Conservation (phyloP, 1,140 invertebrate genomes). For the Neelides sp. region DNA sequence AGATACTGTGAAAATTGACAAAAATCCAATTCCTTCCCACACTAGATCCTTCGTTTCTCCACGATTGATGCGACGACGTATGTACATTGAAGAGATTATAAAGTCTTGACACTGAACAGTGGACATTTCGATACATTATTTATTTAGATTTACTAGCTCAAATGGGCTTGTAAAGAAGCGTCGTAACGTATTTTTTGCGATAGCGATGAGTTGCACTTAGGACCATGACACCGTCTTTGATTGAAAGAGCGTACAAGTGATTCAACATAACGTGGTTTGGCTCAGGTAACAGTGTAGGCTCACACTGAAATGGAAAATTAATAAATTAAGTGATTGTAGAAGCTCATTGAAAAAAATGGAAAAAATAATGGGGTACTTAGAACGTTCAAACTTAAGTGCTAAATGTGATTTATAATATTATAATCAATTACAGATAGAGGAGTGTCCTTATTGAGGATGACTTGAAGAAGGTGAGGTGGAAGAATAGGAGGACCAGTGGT, state of each 20-base stretch:
- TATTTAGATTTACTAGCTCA: slow-evolving; percentile 38
- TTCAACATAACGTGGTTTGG: slow-evolving; percentile 99
- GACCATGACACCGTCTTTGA: slow-evolving; percentile 99
- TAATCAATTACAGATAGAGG: slow-evolving; percentile 66
- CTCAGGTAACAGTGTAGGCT: slow-evolving; percentile 94
- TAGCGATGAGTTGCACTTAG: slow-evolving; percentile 93
- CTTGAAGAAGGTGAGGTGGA: slow-evolving; percentile 92
- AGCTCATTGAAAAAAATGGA: not conserved
- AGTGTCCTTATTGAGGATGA: slow-evolving; percentile 97
- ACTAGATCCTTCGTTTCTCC: too few relatives aligned
- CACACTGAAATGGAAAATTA: slow-evolving; percentile 54
- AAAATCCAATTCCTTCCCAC: too few relatives aligned
- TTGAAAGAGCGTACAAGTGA: slow-evolving; percentile 97
- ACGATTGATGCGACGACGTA: too few relatives aligned
- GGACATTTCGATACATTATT: too few relatives aligned
- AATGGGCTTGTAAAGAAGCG: slow-evolving; percentile 96
- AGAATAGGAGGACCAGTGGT: slow-evolving; percentile 87
- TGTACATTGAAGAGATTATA: too few relatives aligned
- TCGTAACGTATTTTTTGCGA: slow-evolving; percentile 98
- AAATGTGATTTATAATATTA: not conserved
- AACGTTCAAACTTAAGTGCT: not conserved
- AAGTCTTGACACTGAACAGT: too few relatives aligned
- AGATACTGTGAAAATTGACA: too few relatives aligned
- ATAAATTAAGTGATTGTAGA: not conserved
- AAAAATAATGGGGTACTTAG: too few relatives aligned